Base-by-base conservation (phyloP, 2,113 vertebrate species). In the Prochilodus magdalenae region DNA sequence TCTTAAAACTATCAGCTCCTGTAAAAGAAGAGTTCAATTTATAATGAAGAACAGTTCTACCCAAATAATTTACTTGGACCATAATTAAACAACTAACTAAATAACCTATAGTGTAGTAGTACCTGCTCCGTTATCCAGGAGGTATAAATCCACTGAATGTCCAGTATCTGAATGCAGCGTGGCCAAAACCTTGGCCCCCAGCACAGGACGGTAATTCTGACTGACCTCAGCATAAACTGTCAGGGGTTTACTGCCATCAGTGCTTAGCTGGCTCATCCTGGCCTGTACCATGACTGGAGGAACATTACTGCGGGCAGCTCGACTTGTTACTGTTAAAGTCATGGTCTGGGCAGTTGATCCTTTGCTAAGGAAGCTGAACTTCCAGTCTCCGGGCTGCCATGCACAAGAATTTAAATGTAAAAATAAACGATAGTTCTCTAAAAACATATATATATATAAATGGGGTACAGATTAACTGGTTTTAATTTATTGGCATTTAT, bases 41-140 rank as follows among this genome's bases (percentile, higher is more conserved):
- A 16, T 51, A 51, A 51, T 1, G 3, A 51, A 51, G 49, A 1
- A 16, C 14, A 51, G 5, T 5, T 10, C 40, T 44, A 44, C 36
- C 7, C 36, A 36, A 36, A 7, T 36, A 4, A 36, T 36, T 8
- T 44, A 44, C 40, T 8, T 44, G 33, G 33, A 4, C 40, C 40
- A 51, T 51, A 16, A 51, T 15, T 51, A 1, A 51, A 51, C 18
- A 4, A 51, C 7, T 16, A 51, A 1, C 5, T n/a, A n/a, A n/a
- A 51, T 3, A 51, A 51, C 49, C 13, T 51, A 3, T 51, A 51
- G 18, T 51, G 49, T 51, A 59, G 22, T 15, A 8, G 90, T 75
- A 94, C 93, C 93, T 92, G 90, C 87, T 80, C 94, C 94, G 36
- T 93, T 75, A 85, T 94, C 93, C 24, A 87, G 44, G 26, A 95